phyloP scores from a whole-genome alignment of 2,888 invertebrate genomes.

The Eupsilia transversa region DNA sequence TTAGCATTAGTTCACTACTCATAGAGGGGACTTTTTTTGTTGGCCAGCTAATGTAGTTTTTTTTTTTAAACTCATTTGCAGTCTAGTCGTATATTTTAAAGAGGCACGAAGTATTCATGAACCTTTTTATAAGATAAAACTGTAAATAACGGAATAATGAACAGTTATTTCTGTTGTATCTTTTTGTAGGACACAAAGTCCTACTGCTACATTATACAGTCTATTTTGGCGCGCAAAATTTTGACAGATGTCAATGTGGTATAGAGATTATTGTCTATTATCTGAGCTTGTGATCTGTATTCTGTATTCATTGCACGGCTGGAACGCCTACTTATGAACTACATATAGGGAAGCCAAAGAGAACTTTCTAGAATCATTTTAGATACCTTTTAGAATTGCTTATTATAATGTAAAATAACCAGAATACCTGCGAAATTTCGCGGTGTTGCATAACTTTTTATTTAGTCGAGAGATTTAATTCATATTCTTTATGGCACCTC shows the following conservation, averaged over 20 bases:
- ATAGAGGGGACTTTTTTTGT: too few species aligned
- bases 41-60: not conserved
- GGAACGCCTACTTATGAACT: slow-evolving; percentile 43
- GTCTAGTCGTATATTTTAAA: not conserved
- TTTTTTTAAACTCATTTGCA: not conserved
- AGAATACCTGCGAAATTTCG: too few species aligned
- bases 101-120: slow-evolving; percentile 1
- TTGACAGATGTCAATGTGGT: slow-evolving; percentile 55
- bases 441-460: too few species aligned
- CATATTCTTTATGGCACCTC: too few species aligned
- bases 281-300: slow-evolving; percentile 53
- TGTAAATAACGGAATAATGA: not conserved
- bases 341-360: slow-evolving; percentile 48
- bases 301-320: slow-evolving; percentile 55
- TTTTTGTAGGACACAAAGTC: not conserved
- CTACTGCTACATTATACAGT: slow-evolving; percentile 12
- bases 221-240: slow-evolving; percentile 48
- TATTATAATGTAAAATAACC: too few species aligned
- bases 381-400: not conserved
- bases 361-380: not conserved
- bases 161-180: slow-evolving; percentile 10
- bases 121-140: slow-evolving; percentile 1
- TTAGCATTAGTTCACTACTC: too few species aligned
- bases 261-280: slow-evolving; percentile 62
- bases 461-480: too few species aligned